A percentile compares a stretch with the other conserved stretches of the same genome.
These are phyloP conservation scores for Lichenostomus cassidix DNA, from an alignment of 2,113 vertebrate genomes.

Conservation along the genomic window DNA sequence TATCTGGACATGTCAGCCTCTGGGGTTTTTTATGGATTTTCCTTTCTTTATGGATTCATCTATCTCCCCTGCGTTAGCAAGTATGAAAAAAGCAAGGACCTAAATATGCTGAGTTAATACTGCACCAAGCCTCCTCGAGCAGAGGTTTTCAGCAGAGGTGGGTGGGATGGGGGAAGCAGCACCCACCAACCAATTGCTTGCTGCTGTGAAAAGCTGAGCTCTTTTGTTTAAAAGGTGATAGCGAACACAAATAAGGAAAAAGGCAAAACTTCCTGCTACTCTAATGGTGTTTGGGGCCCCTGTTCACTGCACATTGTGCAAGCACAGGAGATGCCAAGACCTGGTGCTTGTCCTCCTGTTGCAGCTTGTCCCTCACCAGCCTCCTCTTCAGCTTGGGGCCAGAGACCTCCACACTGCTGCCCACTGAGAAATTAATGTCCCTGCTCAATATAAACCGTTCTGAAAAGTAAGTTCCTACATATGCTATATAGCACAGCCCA, in stretches of 20 bases:
- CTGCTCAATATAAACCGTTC: not conserved
- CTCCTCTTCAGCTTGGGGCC: rapidly evolving
- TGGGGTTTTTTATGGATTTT: not conserved
- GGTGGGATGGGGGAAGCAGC: not conserved
- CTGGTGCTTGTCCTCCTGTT: not conserved
- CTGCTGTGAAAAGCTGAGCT: not conserved
- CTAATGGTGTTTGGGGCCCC: rapidly evolving
- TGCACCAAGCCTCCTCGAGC: not conserved
- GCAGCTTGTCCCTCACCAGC: not conserved
- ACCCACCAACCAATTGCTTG: not conserved
- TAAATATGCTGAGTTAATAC: not conserved
- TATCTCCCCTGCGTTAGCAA: not conserved
- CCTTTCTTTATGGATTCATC: not conserved
- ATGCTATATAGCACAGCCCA: not conserved
- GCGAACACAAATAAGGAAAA: not conserved
- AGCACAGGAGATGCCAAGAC: not conserved
- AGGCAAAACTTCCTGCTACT: not conserved
- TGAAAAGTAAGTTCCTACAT: not conserved
- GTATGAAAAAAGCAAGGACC: not conserved
- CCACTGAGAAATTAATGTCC: not conserved
- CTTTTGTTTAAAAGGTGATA: not conserved
- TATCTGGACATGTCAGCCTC: not conserved
- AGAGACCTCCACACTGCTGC: not conserved
- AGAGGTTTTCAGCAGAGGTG: not conserved
- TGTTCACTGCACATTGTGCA: not conserved